Evolutionary conservation across 2,888 invertebrate species (phyloP).

Genomic region (Stegophylla sp.): DNA sequence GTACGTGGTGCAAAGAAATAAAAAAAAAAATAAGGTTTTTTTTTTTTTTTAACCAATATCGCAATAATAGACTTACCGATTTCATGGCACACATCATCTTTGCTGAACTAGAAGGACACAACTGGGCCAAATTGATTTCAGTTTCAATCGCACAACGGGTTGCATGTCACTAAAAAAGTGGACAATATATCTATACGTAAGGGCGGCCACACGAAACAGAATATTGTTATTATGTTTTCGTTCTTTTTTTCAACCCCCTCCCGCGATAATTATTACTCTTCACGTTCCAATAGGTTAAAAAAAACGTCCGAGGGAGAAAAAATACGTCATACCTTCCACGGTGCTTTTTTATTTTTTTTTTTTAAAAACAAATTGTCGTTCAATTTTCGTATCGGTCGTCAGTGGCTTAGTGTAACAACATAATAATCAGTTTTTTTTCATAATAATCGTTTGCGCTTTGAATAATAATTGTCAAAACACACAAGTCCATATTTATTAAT

Average conservation of each 20-base stretch:
- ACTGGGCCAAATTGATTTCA: conserved; percentile 31
- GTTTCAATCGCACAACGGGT: conserved; percentile 12
- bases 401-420: background rate
- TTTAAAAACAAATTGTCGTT: too few relatives aligned
- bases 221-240: conserved; percentile 1
- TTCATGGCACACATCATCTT: conserved; percentile 48
- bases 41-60: background rate
- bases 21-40: background rate
- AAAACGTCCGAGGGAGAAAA: background rate
- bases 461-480: too few relatives aligned
- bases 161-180: conserved; percentile 37
- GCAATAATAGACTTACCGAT: conserved; percentile 41
- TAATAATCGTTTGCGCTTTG: too few relatives aligned
- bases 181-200: background rate
- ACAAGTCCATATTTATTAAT: too few relatives aligned
- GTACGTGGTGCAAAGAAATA: background rate
- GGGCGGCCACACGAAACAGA: conserved; percentile 6
- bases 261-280: conserved; percentile 13
- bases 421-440: too few relatives aligned
- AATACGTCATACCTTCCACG: background rate
- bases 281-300: background rate
- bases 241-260: background rate
- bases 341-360: background rate
- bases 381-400: background rate
- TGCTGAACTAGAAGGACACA: conserved; percentile 8